These are phyloP conservation scores for Rhabdophis nuchalis DNA, from an alignment of 2,797 vertebrate genomes.

Conservation along the genomic window DNA sequence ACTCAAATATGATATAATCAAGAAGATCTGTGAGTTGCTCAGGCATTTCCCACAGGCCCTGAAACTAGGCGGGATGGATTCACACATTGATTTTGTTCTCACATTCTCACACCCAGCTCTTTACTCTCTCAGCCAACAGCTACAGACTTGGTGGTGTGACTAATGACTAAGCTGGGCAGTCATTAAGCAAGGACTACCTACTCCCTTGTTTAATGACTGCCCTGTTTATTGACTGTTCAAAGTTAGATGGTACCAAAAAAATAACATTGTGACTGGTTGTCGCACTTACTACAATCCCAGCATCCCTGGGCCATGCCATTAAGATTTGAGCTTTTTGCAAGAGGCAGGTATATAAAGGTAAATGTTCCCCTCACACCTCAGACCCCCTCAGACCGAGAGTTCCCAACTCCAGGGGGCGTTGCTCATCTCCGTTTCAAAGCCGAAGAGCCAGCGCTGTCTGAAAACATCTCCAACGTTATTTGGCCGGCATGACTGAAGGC, in stretches of 20 bases:
- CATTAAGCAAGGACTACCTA: neutral
- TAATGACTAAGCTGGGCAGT: neutral
- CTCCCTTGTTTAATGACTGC: neutral
- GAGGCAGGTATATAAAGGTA: neutral
- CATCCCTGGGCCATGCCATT: neutral
- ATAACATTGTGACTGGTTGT: neutral
- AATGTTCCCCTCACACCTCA: too few species aligned
- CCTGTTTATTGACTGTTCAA: neutral
- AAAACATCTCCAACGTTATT: too few species aligned
- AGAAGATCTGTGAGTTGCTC: neutral
- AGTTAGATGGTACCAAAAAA: neutral
- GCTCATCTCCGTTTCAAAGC: too few species aligned
- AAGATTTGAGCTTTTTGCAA: neutral
- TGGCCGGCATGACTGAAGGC: too few species aligned
- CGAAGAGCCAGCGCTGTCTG: too few species aligned
- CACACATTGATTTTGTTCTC: neutral
- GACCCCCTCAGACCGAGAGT: too few species aligned
- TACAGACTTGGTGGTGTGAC: neutral
- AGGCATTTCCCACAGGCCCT: neutral
- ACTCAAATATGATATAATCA: constrained; percentile 27
- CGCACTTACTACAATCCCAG: neutral
- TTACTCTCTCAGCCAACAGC: neutral
- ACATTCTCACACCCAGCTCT: neutral
- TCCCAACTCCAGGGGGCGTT: too few species aligned
- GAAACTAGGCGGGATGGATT: neutral